Base-by-base conservation (phyloP, 2,888 invertebrate genomes). In the Tanypteryx hageni region DNA sequence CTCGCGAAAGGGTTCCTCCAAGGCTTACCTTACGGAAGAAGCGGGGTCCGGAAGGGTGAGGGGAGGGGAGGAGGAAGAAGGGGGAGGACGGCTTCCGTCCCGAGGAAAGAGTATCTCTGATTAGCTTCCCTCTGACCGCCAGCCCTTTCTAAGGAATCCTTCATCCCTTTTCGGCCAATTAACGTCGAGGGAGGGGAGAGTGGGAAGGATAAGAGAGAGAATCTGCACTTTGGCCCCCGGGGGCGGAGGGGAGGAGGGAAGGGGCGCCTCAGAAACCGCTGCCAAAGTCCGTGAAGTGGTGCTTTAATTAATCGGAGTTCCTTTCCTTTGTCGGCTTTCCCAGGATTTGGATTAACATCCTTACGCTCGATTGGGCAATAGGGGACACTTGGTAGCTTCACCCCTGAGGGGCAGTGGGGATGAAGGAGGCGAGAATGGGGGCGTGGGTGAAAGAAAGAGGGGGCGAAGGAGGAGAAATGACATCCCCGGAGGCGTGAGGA, bases 291-390 rank as follows among this genome's bases (percentile, higher is more conserved):
- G 86, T 14, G 56, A 44, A 76, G 76, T 76, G 68, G 44, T 44
- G 22, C 89, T 89, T 89, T 89, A 89, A 89, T 89, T 89, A 89
- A 89, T 89, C 89, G 11, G 89, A 64, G 89, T 76, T 76, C 89
- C 89, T 68, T n/a, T 14, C 89, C 89, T 64, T 89, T 64, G 64
- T 68, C 44, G 89, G 89, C 64, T 89, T 86, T 86, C 59, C 86
- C 31, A 59, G 86, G 86, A 83, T 83, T 83, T 83, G 83, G 83
- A 86, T 86, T 86, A 86, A 86, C 86, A 86, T 86, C 64, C 64
- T 64, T n/a, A 8, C 68, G 68, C n/a, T n/a, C 68, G 68, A 68
- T 68, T 68, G 68, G 68, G n/a, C 68, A 68, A 9, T 22, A 11
- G 68, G 68, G 68, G 68, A 68, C 68, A 68, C 7, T 64, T n/a